phyloP scores from a whole-genome alignment of 2,797 vertebrate genomes.

The Etheostoma perlongum region DNA sequence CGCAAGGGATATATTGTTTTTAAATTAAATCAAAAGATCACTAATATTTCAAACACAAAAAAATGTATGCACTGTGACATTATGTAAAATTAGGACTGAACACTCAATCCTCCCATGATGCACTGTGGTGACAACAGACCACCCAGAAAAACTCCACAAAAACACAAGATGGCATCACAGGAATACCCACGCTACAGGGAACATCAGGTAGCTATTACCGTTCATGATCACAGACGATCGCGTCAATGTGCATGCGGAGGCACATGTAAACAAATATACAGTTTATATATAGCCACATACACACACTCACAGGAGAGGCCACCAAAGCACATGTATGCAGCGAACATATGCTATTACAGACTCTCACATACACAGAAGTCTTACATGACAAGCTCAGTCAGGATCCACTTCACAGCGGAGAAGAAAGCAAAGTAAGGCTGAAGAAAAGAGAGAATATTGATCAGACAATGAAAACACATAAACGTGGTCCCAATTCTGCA shows the following conservation, averaged over 20 bases:
- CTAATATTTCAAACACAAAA: neutral
- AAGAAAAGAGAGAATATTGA: conserved; percentile 34
- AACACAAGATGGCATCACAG: conserved; percentile 77
- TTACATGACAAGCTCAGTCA: conserved; percentile 98
- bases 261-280: conserved; percentile 66
- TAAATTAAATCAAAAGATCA: conserved; percentile 9
- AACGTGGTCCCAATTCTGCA: neutral
- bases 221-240: conserved; percentile 45
- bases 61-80: neutral
- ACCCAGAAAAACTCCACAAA: conserved; percentile 83
- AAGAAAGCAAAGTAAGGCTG: conserved; percentile 96
- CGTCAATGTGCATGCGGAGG: conserved; percentile 53
- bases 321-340: conserved; percentile 26
- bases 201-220: conserved; percentile 71
- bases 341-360: conserved; percentile 1
- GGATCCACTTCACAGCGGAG: conserved; percentile 94
- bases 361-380: conserved; percentile 66
- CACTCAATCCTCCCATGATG: conserved; percentile 50
- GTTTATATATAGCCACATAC: conserved; percentile 43
- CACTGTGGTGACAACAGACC: conserved; percentile 77
- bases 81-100: conserved; percentile 43
- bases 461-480: conserved; percentile 6
- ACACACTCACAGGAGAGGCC: conserved; percentile 40
- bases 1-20: too few relatives aligned
- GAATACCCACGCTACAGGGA: conserved; percentile 66